These are phyloP conservation scores for Callimorpha dominula DNA, from an alignment of 2,888 invertebrate species.

Conservation along the genomic window DNA sequence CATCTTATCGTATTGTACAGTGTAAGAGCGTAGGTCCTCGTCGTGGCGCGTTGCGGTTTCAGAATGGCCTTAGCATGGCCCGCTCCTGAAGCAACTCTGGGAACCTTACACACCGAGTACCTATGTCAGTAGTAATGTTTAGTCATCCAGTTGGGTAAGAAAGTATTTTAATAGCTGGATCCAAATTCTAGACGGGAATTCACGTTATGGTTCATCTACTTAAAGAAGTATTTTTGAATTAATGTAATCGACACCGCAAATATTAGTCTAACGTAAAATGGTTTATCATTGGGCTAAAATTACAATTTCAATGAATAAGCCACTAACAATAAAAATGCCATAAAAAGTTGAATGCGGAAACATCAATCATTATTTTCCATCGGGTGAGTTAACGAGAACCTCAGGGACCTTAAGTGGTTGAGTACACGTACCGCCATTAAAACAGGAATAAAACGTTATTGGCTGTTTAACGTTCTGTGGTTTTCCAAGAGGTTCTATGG, in stretches of 20 bases:
- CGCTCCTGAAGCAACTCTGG: too few species aligned
- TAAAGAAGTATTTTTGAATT: background rate
- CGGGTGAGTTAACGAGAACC: background rate
- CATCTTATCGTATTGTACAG: too few species aligned
- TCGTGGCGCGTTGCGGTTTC: too few species aligned
- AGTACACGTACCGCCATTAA: constrained; percentile 2
- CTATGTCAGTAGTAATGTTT: too few species aligned
- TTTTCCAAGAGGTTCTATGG: too few species aligned
- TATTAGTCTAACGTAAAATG: background rate
- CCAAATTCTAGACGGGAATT: background rate
- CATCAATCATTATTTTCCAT: constrained; percentile 2
- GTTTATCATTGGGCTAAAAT: background rate
- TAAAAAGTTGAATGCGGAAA: background rate
- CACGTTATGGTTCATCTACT: background rate
- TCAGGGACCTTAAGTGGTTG: background rate
- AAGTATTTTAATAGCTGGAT: too few species aligned
- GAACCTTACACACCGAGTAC: too few species aligned
- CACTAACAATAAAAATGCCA: background rate
- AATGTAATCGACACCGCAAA: background rate
- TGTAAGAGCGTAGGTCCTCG: too few species aligned
- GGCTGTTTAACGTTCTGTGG: background rate
- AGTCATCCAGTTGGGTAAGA: too few species aligned
- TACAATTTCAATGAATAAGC: background rate
- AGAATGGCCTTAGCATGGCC: too few species aligned
- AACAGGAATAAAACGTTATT: constrained; percentile 7